Evolutionary conservation across 2,888 invertebrate genomes (phyloP).

Genomic region (Cataglyphis rosenhaueri): DNA sequence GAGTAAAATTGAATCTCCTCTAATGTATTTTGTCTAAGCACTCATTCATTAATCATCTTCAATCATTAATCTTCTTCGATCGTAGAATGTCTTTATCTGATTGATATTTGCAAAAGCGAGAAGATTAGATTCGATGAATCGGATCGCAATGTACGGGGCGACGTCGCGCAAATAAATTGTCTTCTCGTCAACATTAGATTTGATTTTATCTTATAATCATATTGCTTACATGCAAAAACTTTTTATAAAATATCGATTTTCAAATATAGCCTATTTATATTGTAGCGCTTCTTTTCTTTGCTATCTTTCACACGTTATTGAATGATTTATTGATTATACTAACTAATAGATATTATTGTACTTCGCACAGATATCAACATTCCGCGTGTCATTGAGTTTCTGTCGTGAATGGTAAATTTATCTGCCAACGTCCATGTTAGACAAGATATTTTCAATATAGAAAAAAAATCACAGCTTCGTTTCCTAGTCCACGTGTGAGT

Average conservation of each 20-base stretch:
- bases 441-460: constrained; percentile 62
- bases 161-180: constrained; percentile 14
- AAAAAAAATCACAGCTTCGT: constrained; percentile 11
- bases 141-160: neutral
- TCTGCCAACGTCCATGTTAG: constrained; percentile 66
- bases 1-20: constrained; percentile 19
- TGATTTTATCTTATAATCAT: neutral
- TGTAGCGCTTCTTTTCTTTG: neutral
- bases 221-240: neutral
- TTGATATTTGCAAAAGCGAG: constrained; percentile 12
- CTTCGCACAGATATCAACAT: constrained; percentile 26
- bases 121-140: constrained; percentile 38
- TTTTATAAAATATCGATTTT: neutral
- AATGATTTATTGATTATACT: neutral
- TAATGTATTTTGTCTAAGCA: constrained; percentile 6
- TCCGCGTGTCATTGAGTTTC: neutral
- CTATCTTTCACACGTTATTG: neutral
- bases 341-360: constrained; percentile 43
- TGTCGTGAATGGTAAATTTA: constrained; percentile 56
- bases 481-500: constrained; percentile 20
- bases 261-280: neutral
- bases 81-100: constrained; percentile 16
- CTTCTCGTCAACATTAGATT: neutral
- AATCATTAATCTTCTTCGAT: neutral
- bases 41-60: too few relatives aligned